Percentiles rank a stretch among this genome's conserved stretches.
Evolutionary conservation across 2,888 invertebrate species (phyloP).

Genomic region (Rhingia campestris): DNA sequence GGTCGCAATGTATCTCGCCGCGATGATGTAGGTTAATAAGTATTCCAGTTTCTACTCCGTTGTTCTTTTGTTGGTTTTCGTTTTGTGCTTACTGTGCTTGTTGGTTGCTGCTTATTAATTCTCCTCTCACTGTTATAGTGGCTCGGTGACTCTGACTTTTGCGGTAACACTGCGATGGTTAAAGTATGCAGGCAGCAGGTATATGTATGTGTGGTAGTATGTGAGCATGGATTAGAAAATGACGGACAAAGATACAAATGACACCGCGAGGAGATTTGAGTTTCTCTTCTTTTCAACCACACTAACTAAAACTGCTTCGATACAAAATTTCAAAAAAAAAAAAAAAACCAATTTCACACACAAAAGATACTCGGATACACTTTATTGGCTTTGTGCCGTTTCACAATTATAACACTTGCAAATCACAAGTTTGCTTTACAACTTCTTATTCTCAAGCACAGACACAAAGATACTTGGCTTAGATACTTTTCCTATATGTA

Average conservation of each 20-base stretch:
- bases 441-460: slow-evolving; percentile 20
- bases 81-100: slow-evolving; percentile 26
- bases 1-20: slow-evolving; percentile 19
- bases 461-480: slow-evolving; percentile 27
- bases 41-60: slow-evolving; percentile 70
- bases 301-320: slow-evolving; percentile 14
- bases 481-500: slow-evolving; percentile 32
- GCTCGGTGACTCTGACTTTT: slow-evolving; percentile 21
- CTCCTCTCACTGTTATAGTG: slow-evolving; percentile 48
- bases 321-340: slow-evolving; percentile 38
- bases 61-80: slow-evolving; percentile 44
- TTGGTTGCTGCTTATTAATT: slow-evolving; percentile 30
- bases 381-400: slow-evolving; percentile 29
- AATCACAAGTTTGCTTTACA: slow-evolving; percentile 47
- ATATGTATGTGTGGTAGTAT: slow-evolving; percentile 56
- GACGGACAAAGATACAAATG: slow-evolving; percentile 39
- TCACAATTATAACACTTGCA: slow-evolving; percentile 50
- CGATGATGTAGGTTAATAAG: slow-evolving; percentile 73
- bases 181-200: slow-evolving; percentile 44
- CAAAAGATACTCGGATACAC: slow-evolving; percentile 49
- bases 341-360: slow-evolving; percentile 44
- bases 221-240: slow-evolving; percentile 64
- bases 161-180: slow-evolving; percentile 32
- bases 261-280: slow-evolving; percentile 41
- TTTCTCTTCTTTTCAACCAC: slow-evolving; percentile 35